These are phyloP conservation scores for Nautilus pompilius DNA, from an alignment of 1,140 invertebrate species.

Conservation along the genomic window DNA sequence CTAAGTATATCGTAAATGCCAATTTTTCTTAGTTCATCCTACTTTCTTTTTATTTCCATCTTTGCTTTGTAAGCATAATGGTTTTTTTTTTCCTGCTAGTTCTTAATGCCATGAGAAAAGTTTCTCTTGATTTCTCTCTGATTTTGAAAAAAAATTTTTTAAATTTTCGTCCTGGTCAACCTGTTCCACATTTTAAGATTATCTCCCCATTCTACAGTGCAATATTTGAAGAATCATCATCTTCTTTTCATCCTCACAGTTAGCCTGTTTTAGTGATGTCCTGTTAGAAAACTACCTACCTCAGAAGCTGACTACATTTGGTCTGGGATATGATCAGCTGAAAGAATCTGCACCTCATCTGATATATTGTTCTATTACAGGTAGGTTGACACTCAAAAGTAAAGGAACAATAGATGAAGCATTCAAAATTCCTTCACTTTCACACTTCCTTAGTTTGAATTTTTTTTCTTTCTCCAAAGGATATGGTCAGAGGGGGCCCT, in stretches of 20 bases:
- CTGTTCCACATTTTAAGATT: too few species aligned
- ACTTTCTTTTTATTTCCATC: too few species aligned
- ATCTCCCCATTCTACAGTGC: too few species aligned
- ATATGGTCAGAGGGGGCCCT: slow-evolving; percentile 84
- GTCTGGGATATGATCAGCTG: slow-evolving; percentile 77
- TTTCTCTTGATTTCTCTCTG: too few species aligned
- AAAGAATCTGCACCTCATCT: slow-evolving; percentile 71
- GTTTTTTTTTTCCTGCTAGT: too few species aligned
- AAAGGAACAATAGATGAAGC: background rate
- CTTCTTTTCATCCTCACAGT: slow-evolving; percentile 30
- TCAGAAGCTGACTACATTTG: slow-evolving; percentile 75
- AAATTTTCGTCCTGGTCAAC: too few species aligned
- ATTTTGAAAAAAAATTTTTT: too few species aligned
- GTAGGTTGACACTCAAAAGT: slow-evolving; percentile 27
- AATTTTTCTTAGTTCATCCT: too few species aligned
- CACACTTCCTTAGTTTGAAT: background rate
- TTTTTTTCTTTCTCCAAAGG: slow-evolving; percentile 51
- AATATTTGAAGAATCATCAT: background rate
- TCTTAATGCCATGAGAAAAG: too few species aligned
- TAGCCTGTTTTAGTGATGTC: slow-evolving; percentile 75
- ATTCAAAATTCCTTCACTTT: background rate
- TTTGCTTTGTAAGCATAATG: too few species aligned
- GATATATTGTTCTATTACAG: slow-evolving; percentile 92
- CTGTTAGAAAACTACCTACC: slow-evolving; percentile 94
- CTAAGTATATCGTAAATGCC: too few species aligned